A percentile compares a stretch with the other conserved stretches of the same genome.
phyloP scores from a whole-genome alignment of 2,888 invertebrate species.

The Ochropleura plecta region DNA sequence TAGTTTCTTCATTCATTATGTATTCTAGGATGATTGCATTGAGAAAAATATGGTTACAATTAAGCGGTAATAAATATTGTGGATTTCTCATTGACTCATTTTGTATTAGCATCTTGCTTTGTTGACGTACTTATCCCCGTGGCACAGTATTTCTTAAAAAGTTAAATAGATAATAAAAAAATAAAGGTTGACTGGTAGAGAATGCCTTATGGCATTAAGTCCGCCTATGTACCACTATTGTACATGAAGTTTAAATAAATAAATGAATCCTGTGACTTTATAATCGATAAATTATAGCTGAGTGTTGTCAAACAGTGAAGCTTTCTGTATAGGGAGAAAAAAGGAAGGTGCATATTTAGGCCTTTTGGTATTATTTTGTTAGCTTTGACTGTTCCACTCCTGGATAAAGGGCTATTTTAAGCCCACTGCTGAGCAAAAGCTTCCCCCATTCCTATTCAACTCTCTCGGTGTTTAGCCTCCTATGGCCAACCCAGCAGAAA shows the following conservation, averaged over 20 bases:
- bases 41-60: conserved; percentile 50
- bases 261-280: background rate
- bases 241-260: too few species aligned
- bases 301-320: background rate
- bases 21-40: conserved; percentile 34
- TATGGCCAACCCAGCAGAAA: too few species aligned
- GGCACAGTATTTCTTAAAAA: background rate
- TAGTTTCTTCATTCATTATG: conserved; percentile 28
- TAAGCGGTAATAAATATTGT: conserved; percentile 27
- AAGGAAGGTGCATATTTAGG: background rate
- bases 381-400: too few species aligned
- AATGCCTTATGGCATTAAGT: too few species aligned
- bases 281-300: background rate
- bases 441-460: too few species aligned
- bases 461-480: too few species aligned
- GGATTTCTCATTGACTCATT: conserved; percentile 42
- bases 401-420: too few species aligned
- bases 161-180: too few species aligned
- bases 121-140: conserved; percentile 4
- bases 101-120: conserved; percentile 34
- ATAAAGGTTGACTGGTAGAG: too few species aligned
- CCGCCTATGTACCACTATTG: too few species aligned
- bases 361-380: background rate
- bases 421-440: too few species aligned
- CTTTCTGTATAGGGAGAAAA: background rate